These are phyloP conservation scores for Phocides pigmalion DNA, from an alignment of 1,140 invertebrate species.

Conservation along the genomic window DNA sequence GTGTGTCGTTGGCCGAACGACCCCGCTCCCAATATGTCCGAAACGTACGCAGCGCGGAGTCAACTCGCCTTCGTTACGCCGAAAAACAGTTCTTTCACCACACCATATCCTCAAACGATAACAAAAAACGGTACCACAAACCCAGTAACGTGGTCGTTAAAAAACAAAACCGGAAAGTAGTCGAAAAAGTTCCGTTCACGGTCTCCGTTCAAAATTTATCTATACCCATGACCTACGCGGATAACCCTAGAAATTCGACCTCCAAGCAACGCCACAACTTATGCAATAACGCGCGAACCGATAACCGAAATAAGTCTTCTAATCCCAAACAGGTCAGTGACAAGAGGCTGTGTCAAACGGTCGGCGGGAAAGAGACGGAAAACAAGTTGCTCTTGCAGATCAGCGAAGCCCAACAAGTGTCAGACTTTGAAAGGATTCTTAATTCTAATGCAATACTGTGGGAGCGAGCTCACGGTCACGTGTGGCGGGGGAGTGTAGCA, in stretches of 20 bases:
- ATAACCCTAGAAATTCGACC: slow-evolving; percentile 65
- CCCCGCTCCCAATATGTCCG: slow-evolving; percentile 63
- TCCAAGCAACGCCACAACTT: slow-evolving; percentile 53
- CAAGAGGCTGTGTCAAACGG: slow-evolving; percentile 71
- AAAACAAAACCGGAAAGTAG: slow-evolving; percentile 57
- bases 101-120: slow-evolving; percentile 37
- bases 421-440: slow-evolving; percentile 84
- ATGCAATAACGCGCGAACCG: slow-evolving; percentile 48
- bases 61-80: slow-evolving; percentile 44
- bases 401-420: slow-evolving; percentile 82
- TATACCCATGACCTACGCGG: slow-evolving; percentile 73
- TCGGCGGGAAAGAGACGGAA: slow-evolving; percentile 73
- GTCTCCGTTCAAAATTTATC: slow-evolving; percentile 69
- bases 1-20: slow-evolving; percentile 62
- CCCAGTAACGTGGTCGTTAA: slow-evolving; percentile 54
- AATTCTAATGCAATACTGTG: slow-evolving; percentile 82
- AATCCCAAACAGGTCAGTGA: slow-evolving; percentile 77
- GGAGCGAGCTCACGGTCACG: slow-evolving; percentile 64
- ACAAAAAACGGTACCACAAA: slow-evolving; percentile 46
- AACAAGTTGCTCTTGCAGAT: slow-evolving; percentile 81
- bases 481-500: slow-evolving; percentile 63
- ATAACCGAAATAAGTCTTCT: slow-evolving; percentile 71
- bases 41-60: slow-evolving; percentile 58
- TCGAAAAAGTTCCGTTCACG: slow-evolving; percentile 66
- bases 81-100: slow-evolving; percentile 55